These are phyloP conservation scores for Xiphophorus couchianus DNA, from an alignment of 2,113 vertebrate genomes.

Conservation along the genomic window DNA sequence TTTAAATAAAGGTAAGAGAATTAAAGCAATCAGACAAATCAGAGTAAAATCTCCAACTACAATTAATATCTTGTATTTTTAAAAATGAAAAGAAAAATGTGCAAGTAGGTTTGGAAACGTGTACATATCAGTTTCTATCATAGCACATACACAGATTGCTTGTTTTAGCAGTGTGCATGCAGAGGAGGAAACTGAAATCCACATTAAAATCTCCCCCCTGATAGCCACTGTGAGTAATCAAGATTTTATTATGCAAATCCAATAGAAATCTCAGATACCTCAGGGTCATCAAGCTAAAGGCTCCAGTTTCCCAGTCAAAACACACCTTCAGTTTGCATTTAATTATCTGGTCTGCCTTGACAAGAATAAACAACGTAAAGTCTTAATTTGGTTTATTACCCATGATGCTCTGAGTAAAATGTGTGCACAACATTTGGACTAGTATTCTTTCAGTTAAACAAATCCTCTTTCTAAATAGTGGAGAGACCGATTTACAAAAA, in stretches of 20 bases:
- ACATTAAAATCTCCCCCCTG: slow-evolving; percentile 6
- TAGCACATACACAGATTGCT: background rate
- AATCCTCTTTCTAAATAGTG: no score
- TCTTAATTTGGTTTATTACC: no score
- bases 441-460: no score
- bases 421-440: no score
- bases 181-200: slow-evolving; percentile 4
- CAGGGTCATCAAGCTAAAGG: slow-evolving; percentile 1
- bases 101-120: slow-evolving; percentile 10
- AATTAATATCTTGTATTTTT: slow-evolving; percentile 15
- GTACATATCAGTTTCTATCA: background rate
- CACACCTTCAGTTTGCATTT: background rate
- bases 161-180: slow-evolving; percentile 17
- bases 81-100: slow-evolving; percentile 21
- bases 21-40: slow-evolving; percentile 13
- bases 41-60: slow-evolving; percentile 18
- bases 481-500: no score
- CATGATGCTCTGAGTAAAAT: no score
- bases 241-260: slow-evolving; percentile 38
- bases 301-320: slow-evolving; percentile 15
- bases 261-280: slow-evolving; percentile 12
- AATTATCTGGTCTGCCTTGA: background rate
- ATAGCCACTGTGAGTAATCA: slow-evolving; percentile 21
- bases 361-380: background rate
- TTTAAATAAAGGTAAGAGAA: background rate